These are phyloP conservation scores for Nomada lathburiana DNA, from an alignment of 2,888 invertebrate species.

Conservation along the genomic window DNA sequence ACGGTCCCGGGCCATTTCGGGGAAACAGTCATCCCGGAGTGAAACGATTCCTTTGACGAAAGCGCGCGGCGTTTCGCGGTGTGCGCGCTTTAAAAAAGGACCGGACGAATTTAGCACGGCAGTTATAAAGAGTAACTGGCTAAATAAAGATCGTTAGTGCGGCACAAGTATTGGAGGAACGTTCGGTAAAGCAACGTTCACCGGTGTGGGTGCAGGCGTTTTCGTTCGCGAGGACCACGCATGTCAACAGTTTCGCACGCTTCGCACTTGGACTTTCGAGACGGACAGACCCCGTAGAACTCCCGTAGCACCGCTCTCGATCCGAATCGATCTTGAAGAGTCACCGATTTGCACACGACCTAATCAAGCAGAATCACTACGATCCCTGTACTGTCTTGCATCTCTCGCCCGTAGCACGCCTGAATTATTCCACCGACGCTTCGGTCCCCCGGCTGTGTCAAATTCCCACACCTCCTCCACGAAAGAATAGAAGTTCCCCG, in stretches of 20 bases:
- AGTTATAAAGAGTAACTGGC: conserved; percentile 21
- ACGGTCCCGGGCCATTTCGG: background rate
- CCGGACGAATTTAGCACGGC: conserved; percentile 37
- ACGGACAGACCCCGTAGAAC: background rate
- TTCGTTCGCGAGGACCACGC: background rate
- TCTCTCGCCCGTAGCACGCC: no score
- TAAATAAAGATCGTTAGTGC: conserved; percentile 54
- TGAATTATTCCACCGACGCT: no score
- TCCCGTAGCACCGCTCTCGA: background rate
- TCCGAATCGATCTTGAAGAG: no score
- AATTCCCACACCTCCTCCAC: no score
- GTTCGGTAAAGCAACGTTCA: background rate
- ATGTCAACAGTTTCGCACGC: background rate
- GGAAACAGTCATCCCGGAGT: background rate
- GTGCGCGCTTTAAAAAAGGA: conserved; percentile 27
- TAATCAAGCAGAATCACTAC: no score
- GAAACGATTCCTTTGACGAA: background rate
- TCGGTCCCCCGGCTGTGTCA: no score
- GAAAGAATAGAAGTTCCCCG: no score
- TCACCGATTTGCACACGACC: no score
- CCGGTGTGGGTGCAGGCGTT: conserved; percentile 5
- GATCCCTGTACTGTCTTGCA: background rate
- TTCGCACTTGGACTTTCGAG: background rate
- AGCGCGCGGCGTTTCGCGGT: background rate
- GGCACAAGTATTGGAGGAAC: conserved; percentile 48